Base-by-base conservation (phyloP, 1,140 invertebrate species). In the Drosophila cardini region DNA sequence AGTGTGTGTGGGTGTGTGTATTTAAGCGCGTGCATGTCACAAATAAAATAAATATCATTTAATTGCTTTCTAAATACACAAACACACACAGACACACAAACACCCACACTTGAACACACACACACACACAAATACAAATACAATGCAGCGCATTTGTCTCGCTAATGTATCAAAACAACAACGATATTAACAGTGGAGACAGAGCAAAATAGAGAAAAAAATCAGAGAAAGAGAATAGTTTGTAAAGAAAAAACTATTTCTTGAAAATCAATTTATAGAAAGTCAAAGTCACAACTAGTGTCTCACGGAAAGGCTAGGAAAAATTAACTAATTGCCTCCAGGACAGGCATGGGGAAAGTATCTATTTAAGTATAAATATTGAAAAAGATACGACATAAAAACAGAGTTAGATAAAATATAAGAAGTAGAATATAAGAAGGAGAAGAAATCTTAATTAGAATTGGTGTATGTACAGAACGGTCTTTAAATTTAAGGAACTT, bases 31-130 rank as follows among this genome's bases (percentile, higher is more conserved):
- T 68, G 60, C 61, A 53, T 61, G 78, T 60, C 52, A 40, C 38
- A 86, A 86, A 87, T 79, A 79, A 79, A 78, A 82, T 72, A 86
- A 81, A 86, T 76, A 87, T 65, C 67, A 70, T 70, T 81, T 68
- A 87, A 86, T 79, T 87, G 79, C 83, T 79, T 79, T 76, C 46
- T 60, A 70, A 87, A 79, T 68, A 76, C 72, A 60, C 53, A 32
- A 38, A 62, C 43, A 61, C 3, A 42, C 21, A 21, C 4, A 52
- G 7, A 11, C 50, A 30, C 7, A 18, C 36, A 26, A 2, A 3
- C 4, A 21, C 21, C 2, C 21, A 60, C 52, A 32, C 50, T n/a
- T n/a, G n/a, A n/a, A n/a, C 21, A 3, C 4, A 21, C 21, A 21
- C 21, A 60, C 52, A 32, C 50, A 62, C 43, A 61, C 3, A 42